A percentile compares a stretch with the other conserved stretches of the same genome.
These are phyloP conservation scores for Hirundo rustica DNA, from an alignment of 2,797 vertebrate species.

Conservation along the genomic window DNA sequence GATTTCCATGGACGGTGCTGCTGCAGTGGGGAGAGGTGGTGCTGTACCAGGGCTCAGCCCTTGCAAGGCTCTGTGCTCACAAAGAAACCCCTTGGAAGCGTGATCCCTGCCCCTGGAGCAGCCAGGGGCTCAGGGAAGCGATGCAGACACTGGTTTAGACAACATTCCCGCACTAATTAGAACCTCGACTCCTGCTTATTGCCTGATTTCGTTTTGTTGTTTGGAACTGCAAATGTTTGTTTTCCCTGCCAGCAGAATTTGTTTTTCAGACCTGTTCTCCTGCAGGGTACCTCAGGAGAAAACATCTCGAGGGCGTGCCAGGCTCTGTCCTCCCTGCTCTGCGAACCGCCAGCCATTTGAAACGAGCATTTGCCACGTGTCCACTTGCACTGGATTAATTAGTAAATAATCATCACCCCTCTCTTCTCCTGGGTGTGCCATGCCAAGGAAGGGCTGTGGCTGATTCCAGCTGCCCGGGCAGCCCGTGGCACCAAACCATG, in stretches of 20 bases:
- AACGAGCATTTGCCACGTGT: not conserved
- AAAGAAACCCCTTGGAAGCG: accelerated
- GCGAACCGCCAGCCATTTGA: not conserved
- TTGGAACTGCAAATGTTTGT: not conserved
- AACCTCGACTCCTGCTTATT: not conserved
- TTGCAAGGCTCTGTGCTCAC: accelerated
- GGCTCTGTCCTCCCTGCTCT: accelerated
- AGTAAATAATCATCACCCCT: not conserved
- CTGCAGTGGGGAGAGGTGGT: not conserved
- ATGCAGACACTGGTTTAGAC: accelerated
- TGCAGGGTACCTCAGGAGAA: not conserved
- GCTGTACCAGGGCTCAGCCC: not conserved
- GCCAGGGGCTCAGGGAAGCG: accelerated
- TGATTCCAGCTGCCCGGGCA: not conserved
- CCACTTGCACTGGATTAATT: not conserved
- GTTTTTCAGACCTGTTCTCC: not conserved
- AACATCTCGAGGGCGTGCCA: accelerated
- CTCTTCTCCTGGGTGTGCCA: not conserved
- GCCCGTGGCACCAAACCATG: not conserved
- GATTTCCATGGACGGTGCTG: not conserved
- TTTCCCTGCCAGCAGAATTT: not conserved
- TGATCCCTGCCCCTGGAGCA: not conserved
- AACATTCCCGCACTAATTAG: not conserved
- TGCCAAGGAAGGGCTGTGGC: not conserved
- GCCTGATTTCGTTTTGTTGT: not conserved